Base-by-base conservation (phyloP, 2,113 vertebrate genomes). In the Coptodon bakossiorum region DNA sequence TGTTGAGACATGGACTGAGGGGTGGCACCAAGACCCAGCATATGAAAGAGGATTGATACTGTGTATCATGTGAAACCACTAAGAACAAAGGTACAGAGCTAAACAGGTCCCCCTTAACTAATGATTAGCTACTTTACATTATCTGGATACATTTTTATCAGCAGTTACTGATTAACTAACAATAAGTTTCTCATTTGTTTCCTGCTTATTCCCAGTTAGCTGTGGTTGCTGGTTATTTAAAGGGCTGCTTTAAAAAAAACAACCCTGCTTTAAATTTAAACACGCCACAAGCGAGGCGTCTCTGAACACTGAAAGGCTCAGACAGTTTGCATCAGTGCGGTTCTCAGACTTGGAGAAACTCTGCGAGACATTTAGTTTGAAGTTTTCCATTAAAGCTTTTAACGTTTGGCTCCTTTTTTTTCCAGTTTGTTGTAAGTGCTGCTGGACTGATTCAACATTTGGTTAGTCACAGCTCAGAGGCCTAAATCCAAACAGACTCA, bases 381-480 rank as follows among this genome's bases (percentile, higher is more conserved):
- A 9, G 63, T 79, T 79, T 79, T 24, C 5, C 40, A 43, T 34
- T 40, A 81, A 88, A 50, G 71, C 54, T 78, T 87, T 87, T 88
- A 68, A 82, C 3, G 16, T 56, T 76, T 45, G 50, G 2, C 13
- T 73, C 22, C 36, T 86, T 83, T 88, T 80, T 56, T 43, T 1
- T 66, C 0, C 79, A 56, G 79, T 16, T 38, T 38, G 34, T 24
- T 24, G 13, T 14, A 53, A 56, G 13, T 40, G 31, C 53, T 59
- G 80, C 83, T 88, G 80, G 54, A 61, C 57, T 45, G 38, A 82
- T 84, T 84, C 68, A 89, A 40, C 45, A 14, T 85, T 86, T 59
- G 85, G 34, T 84, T 90, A 66, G 71, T 88, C 84, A 84, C 89
- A 78, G 90, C 90, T 89, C 86, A 68, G 89, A 63, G 4, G 83